Percentiles rank a stretch among this genome's conserved stretches.
Evolutionary conservation across 2,113 vertebrate genomes (phyloP).

Genomic region (Microcebus lehilahytsara): DNA sequence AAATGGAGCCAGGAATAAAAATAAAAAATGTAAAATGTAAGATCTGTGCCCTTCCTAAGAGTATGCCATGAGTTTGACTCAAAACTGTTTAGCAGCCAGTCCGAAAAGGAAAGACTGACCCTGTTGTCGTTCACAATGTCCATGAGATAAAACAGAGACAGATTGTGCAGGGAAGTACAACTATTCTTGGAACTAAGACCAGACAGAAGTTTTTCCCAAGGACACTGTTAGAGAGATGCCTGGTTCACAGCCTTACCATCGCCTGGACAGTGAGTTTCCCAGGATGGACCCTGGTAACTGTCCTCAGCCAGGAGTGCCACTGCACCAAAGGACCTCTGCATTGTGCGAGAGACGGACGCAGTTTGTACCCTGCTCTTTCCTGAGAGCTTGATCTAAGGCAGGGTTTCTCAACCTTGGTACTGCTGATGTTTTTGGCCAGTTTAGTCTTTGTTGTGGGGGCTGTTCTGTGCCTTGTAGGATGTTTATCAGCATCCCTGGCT

Average conservation of each 20-base stretch:
- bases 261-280: background rate
- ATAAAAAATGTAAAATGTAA: background rate
- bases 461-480: too few species aligned
- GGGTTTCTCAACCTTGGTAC: background rate
- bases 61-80: background rate
- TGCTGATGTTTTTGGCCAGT: accelerated
- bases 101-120: constrained; percentile 7
- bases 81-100: background rate
- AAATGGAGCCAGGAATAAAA: background rate
- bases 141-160: constrained; percentile 4
- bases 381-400: background rate
- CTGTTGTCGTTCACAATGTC: background rate
- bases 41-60: background rate
- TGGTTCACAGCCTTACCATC: background rate
- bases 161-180: background rate
- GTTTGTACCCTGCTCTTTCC: background rate
- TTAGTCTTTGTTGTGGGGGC: background rate
- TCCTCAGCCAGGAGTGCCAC: background rate
- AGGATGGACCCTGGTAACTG: background rate
- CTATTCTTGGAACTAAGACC: background rate
- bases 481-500: background rate
- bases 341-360: too few species aligned
- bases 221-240: background rate
- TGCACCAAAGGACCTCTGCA: background rate
- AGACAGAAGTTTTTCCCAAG: constrained; percentile 13